phyloP scores from a whole-genome alignment of 1,140 invertebrate genomes.

The Drosophila ogumai region DNA sequence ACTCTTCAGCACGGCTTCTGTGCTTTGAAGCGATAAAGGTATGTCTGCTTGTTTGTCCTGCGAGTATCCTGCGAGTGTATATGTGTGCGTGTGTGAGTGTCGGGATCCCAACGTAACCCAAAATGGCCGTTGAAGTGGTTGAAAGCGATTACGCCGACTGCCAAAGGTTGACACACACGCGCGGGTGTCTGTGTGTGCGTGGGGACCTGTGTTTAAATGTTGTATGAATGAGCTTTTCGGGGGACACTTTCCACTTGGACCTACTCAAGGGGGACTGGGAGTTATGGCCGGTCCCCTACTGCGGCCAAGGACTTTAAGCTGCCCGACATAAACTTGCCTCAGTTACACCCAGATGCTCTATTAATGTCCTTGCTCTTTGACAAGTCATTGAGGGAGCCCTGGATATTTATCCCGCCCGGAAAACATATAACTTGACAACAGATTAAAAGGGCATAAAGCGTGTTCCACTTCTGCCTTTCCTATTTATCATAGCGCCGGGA shows the following conservation, averaged over 20 bases:
- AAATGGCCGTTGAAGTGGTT: constrained; percentile 82
- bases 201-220: constrained; percentile 67
- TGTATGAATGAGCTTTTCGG: constrained; percentile 77
- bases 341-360: constrained; percentile 66
- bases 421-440: constrained; percentile 45
- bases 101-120: constrained; percentile 52
- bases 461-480: constrained; percentile 17
- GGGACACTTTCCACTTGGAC: constrained; percentile 47
- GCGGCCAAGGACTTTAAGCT: constrained; percentile 40
- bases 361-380: constrained; percentile 53
- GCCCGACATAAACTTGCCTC: constrained; percentile 68
- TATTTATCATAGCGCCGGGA: constrained; percentile 7
- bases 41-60: constrained; percentile 57
- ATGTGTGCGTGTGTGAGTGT: constrained; percentile 7
- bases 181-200: not conserved
- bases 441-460: constrained; percentile 50
- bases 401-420: constrained; percentile 24
- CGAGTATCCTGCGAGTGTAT: constrained; percentile 5
- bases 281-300: constrained; percentile 56
- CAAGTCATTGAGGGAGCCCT: constrained; percentile 38
- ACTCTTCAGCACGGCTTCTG: constrained; percentile 82
- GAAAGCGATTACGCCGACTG: constrained; percentile 81
- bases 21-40: constrained; percentile 83
- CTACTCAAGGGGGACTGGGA: constrained; percentile 26
- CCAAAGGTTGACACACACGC: constrained; percentile 71